Evolutionary conservation across 2,113 vertebrate species (phyloP).

Genomic region (Australoheros scitulus): DNA sequence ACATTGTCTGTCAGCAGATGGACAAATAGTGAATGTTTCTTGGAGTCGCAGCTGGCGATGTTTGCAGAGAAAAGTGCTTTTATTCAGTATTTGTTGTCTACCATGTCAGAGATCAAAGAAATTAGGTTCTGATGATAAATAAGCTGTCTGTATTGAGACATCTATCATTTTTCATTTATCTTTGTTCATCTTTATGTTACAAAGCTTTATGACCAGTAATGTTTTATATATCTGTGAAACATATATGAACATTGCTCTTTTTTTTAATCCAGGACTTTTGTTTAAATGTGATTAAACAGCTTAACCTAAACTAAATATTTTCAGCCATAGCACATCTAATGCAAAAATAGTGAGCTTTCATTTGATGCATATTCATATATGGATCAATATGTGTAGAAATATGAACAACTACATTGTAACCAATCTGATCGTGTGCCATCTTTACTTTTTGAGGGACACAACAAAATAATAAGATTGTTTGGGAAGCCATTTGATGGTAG

Average conservation of each 20-base stretch:
- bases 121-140: slow-evolving; percentile 38
- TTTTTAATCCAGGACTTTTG: background rate
- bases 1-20: slow-evolving; percentile 32
- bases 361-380: background rate
- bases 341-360: background rate
- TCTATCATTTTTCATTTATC: slow-evolving; percentile 33
- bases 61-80: slow-evolving; percentile 40
- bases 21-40: slow-evolving; percentile 33
- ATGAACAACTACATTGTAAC: background rate
- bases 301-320: background rate
- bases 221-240: background rate
- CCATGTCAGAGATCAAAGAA: slow-evolving; percentile 37
- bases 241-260: background rate
- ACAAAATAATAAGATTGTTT: background rate
- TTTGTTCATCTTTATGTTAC: slow-evolving; percentile 36
- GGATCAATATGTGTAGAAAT: background rate
- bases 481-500: background rate
- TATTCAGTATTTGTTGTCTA: slow-evolving; percentile 34
- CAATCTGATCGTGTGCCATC: background rate
- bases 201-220: slow-evolving; percentile 32
- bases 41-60: slow-evolving; percentile 47
- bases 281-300: background rate
- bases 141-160: slow-evolving; percentile 12
- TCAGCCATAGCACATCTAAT: background rate
- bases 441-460: background rate